Base-by-base conservation (phyloP, 1,140 invertebrate species). In the Dolichoris vasculosae region DNA sequence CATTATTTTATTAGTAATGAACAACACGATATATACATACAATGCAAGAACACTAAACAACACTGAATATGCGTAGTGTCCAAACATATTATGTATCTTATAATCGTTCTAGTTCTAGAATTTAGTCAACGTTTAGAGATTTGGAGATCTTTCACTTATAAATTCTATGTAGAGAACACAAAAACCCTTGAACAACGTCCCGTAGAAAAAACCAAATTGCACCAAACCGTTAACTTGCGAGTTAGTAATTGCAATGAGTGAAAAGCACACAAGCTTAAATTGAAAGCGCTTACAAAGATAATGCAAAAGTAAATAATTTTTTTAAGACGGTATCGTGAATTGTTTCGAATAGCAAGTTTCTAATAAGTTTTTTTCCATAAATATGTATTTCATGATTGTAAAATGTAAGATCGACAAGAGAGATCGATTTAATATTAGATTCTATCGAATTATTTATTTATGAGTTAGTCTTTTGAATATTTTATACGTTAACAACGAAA, bases 201-300 rank as follows among this genome's bases (percentile, higher is more conserved):
- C n/a, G 63, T 85, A 85, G 64, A 85, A 48, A 78, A 69, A 69
- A 78, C 46, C 23, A 77, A 69, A 85, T 46, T 80, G 83, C 83
- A 85, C 83, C 43, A 63, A 85, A 32, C 13, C 38, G 48, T 43
- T 1, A 26, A 26, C 43, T 48, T n/a, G 38, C 1, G 30, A 0
- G 69, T 87, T 88, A 78, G 78, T 82, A 82, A 81, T 67, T 64
- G 40, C 63, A 79, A 83, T 84, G 55, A 73, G 85, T 75, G 79
- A 84, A 82, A 73, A 59, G 43, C 67, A 51, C n/a, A 76, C 4
- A 1, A 51, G 4, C 6, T 48, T 76, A 8, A 30, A 48, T 46
- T 48, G 43, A 46, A 76, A 76, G 11, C 8, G 0, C 13, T 46
- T 30, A 30, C 38, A 48, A 48, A 76, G 26, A n/a, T 30, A 23